Conservation (phyloP, 1,140 invertebrate genomes). For the Caenorhabditis inopinata region DNA sequence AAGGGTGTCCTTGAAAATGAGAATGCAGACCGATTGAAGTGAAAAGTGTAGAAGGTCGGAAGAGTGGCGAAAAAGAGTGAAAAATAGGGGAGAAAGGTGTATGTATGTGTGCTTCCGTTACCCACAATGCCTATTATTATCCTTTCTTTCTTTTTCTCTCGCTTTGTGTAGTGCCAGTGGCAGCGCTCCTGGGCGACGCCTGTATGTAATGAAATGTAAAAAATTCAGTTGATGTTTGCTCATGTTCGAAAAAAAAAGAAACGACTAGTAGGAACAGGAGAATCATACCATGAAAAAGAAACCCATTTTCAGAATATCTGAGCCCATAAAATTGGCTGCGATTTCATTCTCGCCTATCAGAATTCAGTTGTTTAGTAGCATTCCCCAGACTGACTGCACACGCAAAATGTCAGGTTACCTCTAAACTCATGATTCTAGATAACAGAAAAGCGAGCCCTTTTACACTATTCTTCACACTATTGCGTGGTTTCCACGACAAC, state of each 20-base stretch:
- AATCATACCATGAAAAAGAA: too few relatives aligned
- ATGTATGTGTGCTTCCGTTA: constrained; percentile 32
- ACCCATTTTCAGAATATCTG: too few relatives aligned
- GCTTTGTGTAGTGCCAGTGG: background rate
- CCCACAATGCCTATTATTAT: constrained; percentile 33
- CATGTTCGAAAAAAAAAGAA: constrained; percentile 7
- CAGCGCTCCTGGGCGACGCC: background rate
- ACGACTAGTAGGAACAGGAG: background rate
- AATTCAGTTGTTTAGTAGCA: too few relatives aligned
- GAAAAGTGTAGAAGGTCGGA: constrained; percentile 11
- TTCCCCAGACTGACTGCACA: too few relatives aligned
- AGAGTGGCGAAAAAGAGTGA: constrained; percentile 4
- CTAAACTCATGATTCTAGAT: too few relatives aligned
- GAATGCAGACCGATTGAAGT: background rate
- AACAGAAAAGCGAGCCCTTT: too few relatives aligned
- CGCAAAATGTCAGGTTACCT: too few relatives aligned
- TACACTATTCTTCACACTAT: too few relatives aligned
- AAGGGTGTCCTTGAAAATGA: constrained; percentile 19
- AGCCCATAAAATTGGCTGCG: too few relatives aligned
- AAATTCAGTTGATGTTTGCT: constrained; percentile 16
- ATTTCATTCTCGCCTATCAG: too few relatives aligned
- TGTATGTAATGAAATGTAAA: constrained; percentile 16
- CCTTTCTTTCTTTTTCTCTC: constrained; percentile 5
- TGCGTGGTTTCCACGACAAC: too few relatives aligned
- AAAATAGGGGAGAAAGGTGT: constrained; percentile 22